Conservation (phyloP, 2,888 invertebrate genomes). For the Eurytoma adleriae region DNA sequence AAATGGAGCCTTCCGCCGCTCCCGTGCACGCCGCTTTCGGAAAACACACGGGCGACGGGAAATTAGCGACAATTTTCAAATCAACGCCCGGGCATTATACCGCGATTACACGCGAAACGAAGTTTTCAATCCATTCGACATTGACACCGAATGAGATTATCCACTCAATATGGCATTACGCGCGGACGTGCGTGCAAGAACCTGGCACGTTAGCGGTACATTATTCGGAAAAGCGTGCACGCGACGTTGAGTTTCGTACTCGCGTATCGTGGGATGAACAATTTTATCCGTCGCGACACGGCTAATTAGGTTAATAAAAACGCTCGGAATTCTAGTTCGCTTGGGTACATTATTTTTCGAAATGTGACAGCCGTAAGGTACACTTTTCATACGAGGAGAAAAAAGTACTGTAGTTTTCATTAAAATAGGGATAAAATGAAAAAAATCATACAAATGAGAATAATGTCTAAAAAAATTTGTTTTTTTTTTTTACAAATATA, state of each 20-base stretch:
- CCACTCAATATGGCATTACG: background rate
- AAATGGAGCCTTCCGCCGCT: background rate
- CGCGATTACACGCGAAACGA: background rate
- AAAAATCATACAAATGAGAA: too few species aligned
- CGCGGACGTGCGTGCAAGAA: background rate
- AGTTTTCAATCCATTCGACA: background rate
- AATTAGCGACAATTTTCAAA: slow-evolving; percentile 15
- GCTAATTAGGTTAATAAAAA: slow-evolving; percentile 13
- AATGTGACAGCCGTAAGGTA: too few species aligned
- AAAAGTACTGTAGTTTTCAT: too few species aligned
- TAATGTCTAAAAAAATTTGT: too few species aligned
- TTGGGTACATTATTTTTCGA: too few species aligned
- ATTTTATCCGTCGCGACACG: background rate
- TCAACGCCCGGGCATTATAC: background rate
- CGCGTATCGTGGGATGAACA: background rate
- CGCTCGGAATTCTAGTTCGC: too few species aligned
- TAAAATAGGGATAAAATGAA: too few species aligned
- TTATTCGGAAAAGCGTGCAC: slow-evolving; percentile 1
- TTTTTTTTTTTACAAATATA: too few species aligned
- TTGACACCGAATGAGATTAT: background rate
- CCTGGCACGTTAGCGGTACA: background rate
- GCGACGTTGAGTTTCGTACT: background rate
- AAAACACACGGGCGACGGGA: background rate
- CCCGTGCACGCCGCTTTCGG: background rate
- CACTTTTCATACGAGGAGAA: too few species aligned